These are phyloP conservation scores for Lathronympha strigana DNA, from an alignment of 2,888 invertebrate species.

Conservation along the genomic window DNA sequence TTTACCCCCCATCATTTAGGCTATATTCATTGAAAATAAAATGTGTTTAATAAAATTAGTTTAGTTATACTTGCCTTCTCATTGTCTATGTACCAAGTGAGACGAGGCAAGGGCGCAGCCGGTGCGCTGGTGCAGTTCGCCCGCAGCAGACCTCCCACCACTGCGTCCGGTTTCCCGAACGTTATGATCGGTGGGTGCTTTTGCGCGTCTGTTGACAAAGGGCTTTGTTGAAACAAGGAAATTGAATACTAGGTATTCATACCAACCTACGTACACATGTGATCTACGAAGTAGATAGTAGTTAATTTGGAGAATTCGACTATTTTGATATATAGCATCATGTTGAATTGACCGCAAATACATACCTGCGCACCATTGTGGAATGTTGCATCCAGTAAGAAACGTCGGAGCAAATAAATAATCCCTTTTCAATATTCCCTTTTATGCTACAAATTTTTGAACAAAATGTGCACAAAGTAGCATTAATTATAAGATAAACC, in stretches of 20 bases:
- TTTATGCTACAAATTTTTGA: no score
- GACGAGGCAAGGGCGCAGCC: conserved; percentile 88
- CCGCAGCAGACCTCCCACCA: conserved; percentile 87
- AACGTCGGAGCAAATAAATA: no score
- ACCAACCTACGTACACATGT: background rate
- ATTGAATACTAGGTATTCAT: background rate
- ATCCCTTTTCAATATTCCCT: no score
- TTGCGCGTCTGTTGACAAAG: conserved; percentile 82
- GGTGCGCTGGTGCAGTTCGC: conserved; percentile 91
- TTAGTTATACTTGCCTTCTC: conserved; percentile 85
- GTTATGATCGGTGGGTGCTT: conserved; percentile 88
- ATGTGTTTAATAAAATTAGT: no score
- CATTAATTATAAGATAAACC: background rate
- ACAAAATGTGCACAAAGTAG: background rate
- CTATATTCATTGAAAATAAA: no score
- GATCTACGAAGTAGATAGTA: no score
- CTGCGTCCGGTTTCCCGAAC: conserved; percentile 88
- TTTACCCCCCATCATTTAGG: no score
- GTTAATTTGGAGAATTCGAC: no score
- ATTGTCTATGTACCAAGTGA: conserved; percentile 91
- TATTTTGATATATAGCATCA: no score
- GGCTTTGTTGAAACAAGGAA: background rate
- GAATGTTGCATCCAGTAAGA: no score
- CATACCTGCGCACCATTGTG: no score
- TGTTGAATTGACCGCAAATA: no score